Conservation (phyloP, 2,888 invertebrate species). For the Lycaena phlaeas region DNA sequence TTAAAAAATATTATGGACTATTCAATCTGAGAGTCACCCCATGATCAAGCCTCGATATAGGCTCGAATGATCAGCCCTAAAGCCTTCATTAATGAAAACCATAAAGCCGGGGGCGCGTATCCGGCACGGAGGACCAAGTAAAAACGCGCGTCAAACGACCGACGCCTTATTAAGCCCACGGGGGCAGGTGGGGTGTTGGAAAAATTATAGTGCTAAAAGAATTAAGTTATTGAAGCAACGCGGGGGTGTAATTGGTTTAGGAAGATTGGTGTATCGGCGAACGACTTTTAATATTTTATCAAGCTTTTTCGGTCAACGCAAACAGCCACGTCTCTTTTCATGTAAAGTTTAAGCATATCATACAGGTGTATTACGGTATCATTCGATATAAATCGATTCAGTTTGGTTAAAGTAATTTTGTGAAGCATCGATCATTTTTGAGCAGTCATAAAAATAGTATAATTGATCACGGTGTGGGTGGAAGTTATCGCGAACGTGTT, state of each 20-base stretch:
- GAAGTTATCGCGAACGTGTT: too few species aligned
- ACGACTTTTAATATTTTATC: slow-evolving; percentile 11
- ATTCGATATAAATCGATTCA: too few species aligned
- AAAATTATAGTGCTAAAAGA: slow-evolving; percentile 48
- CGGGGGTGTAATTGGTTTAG: slow-evolving; percentile 25
- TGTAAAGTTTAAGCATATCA: too few species aligned
- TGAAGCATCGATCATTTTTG: too few species aligned
- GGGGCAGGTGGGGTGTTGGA: slow-evolving; percentile 40
- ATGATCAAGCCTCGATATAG: slow-evolving; percentile 42
- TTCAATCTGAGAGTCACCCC: slow-evolving; percentile 34
- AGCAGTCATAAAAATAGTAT: too few species aligned
- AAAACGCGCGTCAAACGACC: slow-evolving; percentile 51
- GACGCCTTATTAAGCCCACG: slow-evolving; percentile 55
- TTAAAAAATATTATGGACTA: slow-evolving; percentile 33
- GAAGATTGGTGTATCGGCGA: slow-evolving; percentile 23
- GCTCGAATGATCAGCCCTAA: slow-evolving; percentile 58
- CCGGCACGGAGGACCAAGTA: slow-evolving; percentile 43
- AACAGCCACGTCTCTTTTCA: too few species aligned
- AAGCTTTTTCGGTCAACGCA: not conserved
- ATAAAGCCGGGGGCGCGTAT: slow-evolving; percentile 46
- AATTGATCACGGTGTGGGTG: too few species aligned
- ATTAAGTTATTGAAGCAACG: slow-evolving; percentile 37
- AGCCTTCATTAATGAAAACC: slow-evolving; percentile 67
- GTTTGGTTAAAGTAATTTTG: too few species aligned
- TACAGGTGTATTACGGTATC: too few species aligned